phyloP scores from a whole-genome alignment of 2,797 vertebrate genomes.

The Nannoperca obscura region DNA sequence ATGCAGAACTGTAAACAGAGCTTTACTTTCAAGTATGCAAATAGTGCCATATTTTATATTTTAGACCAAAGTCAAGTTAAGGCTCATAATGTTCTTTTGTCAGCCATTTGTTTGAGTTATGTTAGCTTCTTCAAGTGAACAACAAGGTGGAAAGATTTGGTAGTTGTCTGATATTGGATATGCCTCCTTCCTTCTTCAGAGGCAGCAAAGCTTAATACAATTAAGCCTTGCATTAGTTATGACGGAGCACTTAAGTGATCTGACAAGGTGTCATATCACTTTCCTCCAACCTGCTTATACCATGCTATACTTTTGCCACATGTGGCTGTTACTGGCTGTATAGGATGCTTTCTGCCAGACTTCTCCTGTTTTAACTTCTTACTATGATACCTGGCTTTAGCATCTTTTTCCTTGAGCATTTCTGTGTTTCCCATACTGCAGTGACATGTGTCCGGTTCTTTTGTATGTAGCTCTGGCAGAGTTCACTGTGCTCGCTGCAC shows the following conservation, averaged over 20 bases:
- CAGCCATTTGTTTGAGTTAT: neutral
- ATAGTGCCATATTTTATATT: neutral
- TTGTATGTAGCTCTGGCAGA: neutral
- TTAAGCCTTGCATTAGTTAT: no score
- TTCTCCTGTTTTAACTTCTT: neutral
- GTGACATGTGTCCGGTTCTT: neutral
- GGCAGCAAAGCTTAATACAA: no score
- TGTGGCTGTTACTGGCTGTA: neutral
- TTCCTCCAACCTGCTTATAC: no score
- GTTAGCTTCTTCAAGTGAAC: neutral
- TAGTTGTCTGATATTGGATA: no score
- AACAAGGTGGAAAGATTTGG: neutral
- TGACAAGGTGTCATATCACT: no score
- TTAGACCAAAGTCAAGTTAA: neutral
- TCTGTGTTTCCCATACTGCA: neutral
- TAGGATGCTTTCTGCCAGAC: neutral
- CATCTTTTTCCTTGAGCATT: neutral
- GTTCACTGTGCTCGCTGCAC: slow-evolving; percentile 11
- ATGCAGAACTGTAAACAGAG: neutral
- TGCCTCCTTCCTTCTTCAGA: no score
- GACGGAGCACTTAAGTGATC: no score
- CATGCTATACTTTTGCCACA: neutral
- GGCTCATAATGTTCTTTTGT: neutral
- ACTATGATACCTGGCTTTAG: neutral
- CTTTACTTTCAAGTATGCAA: neutral